A percentile compares a stretch with the other conserved stretches of the same genome.
phyloP scores from a whole-genome alignment of 2,113 vertebrate species.

The Sceloporus tristichus region DNA sequence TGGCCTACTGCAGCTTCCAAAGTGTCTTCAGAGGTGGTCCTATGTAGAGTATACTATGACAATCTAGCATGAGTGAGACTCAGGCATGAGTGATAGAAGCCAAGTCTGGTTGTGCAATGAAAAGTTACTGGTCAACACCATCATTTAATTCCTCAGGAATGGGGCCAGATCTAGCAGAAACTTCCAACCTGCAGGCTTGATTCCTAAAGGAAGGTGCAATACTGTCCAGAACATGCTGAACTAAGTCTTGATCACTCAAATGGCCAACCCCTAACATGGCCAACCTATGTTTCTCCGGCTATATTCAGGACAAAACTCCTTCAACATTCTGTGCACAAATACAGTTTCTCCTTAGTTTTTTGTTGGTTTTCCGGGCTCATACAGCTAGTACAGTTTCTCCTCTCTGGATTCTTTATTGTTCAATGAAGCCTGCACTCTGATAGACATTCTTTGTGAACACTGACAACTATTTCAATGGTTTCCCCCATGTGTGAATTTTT shows the following conservation, averaged over 20 bases:
- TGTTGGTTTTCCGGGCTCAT: too few relatives aligned
- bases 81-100: too few relatives aligned
- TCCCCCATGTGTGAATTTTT: background rate
- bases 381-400: background rate
- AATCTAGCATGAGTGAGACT: too few relatives aligned
- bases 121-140: background rate
- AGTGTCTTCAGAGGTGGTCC: too few relatives aligned
- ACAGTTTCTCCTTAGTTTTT: background rate
- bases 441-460: background rate
- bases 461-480: background rate
- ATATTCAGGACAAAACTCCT: too few relatives aligned
- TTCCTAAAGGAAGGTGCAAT: too few relatives aligned
- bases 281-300: too few relatives aligned
- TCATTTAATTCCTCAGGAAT: background rate
- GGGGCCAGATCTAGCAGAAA: background rate
- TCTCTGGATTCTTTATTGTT: background rate
- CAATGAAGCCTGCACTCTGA: background rate
- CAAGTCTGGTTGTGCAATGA: too few relatives aligned
- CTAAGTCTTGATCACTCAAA: too few relatives aligned
- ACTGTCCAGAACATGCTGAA: background rate
- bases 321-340: too few relatives aligned
- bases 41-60: too few relatives aligned
- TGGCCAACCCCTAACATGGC: background rate
- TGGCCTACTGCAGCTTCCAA: too few relatives aligned
- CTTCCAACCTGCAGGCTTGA: background rate